phyloP scores from a whole-genome alignment of 2,888 invertebrate genomes.

The Dryomyza anilis region DNA sequence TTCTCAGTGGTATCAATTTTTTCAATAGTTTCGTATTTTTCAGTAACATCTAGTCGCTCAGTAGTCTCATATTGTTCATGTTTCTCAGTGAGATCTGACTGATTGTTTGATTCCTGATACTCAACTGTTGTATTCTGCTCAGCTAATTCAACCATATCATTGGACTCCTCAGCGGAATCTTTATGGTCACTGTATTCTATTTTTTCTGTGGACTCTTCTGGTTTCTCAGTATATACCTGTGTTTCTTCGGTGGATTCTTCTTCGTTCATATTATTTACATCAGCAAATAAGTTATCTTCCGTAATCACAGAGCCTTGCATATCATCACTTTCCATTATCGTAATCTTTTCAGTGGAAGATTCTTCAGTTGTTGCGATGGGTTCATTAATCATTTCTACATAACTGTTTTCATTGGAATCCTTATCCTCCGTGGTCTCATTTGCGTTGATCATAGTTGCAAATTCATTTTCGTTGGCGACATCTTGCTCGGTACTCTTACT shows the following conservation, averaged over 20 bases:
- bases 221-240: too few species aligned
- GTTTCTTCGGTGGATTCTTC: too few species aligned
- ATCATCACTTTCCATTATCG: background rate
- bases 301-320: background rate
- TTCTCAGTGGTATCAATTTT: background rate
- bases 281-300: background rate
- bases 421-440: background rate
- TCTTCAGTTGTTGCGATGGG: conserved; percentile 10
- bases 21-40: too few species aligned
- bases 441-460: background rate
- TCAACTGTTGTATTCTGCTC: background rate
- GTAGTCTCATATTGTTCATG: too few species aligned
- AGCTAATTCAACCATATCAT: background rate
- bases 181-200: conserved; percentile 30
- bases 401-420: background rate
- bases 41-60: too few species aligned
- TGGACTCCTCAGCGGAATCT: background rate
- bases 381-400: background rate
- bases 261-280: too few species aligned
- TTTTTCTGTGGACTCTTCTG: too few species aligned
- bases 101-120: background rate
- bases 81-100: too few species aligned
- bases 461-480: background rate
- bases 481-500: background rate
- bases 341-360: background rate